phyloP scores from a whole-genome alignment of 2,113 vertebrate genomes.

The Corydoras maculifer region DNA sequence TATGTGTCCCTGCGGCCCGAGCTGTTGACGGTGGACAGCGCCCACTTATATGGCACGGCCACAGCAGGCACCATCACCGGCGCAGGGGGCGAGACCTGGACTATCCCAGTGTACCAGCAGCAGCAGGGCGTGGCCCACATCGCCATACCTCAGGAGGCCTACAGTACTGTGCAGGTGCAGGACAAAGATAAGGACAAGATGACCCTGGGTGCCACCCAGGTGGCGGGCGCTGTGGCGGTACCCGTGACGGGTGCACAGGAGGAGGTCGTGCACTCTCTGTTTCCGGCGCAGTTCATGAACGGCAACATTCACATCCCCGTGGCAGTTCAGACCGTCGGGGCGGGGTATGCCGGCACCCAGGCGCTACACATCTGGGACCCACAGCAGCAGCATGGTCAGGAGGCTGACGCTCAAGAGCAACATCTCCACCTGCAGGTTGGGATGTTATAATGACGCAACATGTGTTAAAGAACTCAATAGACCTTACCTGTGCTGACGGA shows the following conservation, averaged over 20 bases:
- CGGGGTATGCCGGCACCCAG: conserved; percentile 87
- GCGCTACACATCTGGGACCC: conserved; percentile 98
- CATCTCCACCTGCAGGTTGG: conserved; percentile 75
- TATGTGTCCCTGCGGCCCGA: conserved; percentile 94
- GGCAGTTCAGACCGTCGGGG: conserved; percentile 93
- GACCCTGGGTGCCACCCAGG: conserved; percentile 27
- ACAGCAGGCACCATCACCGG: conserved; percentile 97
- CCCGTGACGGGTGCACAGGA: conserved; percentile 69
- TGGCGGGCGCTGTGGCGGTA: conserved; percentile 46
- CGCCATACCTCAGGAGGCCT: conserved; percentile 95
- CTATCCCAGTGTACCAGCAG: conserved; percentile 96
- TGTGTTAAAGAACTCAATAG: too few species aligned
- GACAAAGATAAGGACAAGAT: conserved; percentile 83
- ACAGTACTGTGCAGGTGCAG: conserved; percentile 83
- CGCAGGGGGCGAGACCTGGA: conserved; percentile 97
- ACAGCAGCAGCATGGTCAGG: conserved; percentile 63
- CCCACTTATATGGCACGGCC: conserved; percentile 85
- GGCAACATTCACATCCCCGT: conserved; percentile 99
- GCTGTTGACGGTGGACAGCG: conserved; percentile 95
- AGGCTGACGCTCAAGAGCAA: conserved; percentile 59
- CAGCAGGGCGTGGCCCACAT: conserved; percentile 96
- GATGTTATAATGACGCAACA: neutral
- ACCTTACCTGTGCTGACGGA: too few species aligned
- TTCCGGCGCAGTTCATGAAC: conserved; percentile 98
- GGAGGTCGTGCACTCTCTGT: conserved; percentile 95